Conservation (phyloP, 2,113 vertebrate species). For the Archilochus colubris region DNA sequence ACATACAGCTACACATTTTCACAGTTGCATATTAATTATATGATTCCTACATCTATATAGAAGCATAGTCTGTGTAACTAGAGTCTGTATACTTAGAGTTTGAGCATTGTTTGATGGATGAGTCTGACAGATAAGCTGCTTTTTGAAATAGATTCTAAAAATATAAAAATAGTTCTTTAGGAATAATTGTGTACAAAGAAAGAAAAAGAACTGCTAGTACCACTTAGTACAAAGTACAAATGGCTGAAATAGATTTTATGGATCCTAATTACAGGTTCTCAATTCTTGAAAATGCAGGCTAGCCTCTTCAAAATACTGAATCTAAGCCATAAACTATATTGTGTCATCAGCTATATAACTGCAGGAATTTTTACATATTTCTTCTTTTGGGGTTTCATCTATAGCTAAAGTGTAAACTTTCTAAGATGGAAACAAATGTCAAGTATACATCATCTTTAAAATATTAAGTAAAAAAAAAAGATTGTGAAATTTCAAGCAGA, state of each 20-base stretch:
- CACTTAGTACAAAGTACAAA: neutral
- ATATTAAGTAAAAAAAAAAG: neutral
- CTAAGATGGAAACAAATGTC: neutral
- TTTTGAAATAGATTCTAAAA: neutral
- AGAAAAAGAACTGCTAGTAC: neutral
- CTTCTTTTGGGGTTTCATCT: neutral
- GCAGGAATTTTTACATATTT: neutral
- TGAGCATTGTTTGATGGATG: neutral
- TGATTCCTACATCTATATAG: neutral
- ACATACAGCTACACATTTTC: neutral
- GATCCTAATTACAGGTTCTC: neutral
- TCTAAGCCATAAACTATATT: neutral
- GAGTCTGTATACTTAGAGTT: rapidly evolving
- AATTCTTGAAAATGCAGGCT: neutral
- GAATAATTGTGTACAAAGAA: neutral
- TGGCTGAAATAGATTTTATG: neutral
- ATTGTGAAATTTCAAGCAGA: neutral
- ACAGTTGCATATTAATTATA: neutral
- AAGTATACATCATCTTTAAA: neutral
- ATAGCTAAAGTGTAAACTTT: neutral
- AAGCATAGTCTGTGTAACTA: neutral
- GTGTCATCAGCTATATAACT: neutral
- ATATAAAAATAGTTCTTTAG: neutral
- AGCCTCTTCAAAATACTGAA: rapidly evolving
- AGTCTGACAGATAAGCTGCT: neutral